These are phyloP conservation scores for Falco naumanni DNA, from an alignment of 2,797 vertebrate species.

Conservation along the genomic window DNA sequence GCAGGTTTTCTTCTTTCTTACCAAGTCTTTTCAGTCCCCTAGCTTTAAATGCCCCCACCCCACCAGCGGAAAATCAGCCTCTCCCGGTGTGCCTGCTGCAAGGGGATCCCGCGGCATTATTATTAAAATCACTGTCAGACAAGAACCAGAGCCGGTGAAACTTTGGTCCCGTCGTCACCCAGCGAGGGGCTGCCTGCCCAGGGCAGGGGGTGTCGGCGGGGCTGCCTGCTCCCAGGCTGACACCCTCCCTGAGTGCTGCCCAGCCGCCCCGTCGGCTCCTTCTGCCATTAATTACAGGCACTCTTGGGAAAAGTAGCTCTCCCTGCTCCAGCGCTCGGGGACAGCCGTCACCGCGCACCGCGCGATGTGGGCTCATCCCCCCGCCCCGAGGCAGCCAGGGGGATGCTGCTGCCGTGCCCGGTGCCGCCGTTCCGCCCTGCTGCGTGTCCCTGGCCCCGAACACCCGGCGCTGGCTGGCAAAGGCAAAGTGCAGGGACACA, in stretches of 20 bases:
- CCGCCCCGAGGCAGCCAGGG: neutral
- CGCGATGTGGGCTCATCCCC: neutral
- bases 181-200: neutral
- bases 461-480: neutral
- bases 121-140: conserved; percentile 16
- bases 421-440: neutral
- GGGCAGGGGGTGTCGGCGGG: neutral
- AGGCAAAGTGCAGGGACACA: neutral
- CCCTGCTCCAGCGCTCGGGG: neutral
- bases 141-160: neutral
- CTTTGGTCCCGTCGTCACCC: neutral
- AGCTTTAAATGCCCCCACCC: neutral
- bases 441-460: neutral
- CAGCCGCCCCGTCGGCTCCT: neutral
- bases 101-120: neutral
- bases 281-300: neutral
- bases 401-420: neutral
- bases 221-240: neutral
- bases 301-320: neutral
- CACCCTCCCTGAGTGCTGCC: neutral
- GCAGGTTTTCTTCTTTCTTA: neutral
- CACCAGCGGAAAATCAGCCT: neutral
- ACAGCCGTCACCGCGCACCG: neutral
- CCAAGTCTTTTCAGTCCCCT: neutral
- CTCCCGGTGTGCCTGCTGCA: neutral